A percentile compares a stretch with the other conserved stretches of the same genome.
Conservation (phyloP, 2,888 invertebrate species). For the Mactromeris polynyma region DNA sequence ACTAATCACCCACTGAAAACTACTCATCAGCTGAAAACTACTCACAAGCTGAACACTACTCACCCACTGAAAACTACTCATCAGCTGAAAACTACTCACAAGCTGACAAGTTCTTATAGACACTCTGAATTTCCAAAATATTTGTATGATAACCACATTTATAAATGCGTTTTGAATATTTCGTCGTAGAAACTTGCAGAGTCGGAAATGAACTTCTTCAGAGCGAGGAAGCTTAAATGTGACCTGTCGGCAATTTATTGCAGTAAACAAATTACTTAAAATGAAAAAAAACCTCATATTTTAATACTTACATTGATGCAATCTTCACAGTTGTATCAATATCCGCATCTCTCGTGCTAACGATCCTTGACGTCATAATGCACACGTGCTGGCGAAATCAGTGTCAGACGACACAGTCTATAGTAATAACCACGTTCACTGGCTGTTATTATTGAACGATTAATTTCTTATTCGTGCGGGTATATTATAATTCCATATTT, state of each 20-base stretch:
- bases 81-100: background rate
- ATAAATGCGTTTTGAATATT: too few species aligned
- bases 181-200: too few species aligned
- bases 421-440: background rate
- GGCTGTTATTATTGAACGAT: background rate
- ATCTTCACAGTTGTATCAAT: background rate
- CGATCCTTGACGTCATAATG: background rate
- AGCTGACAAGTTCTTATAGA: too few species aligned
- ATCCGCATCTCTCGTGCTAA: background rate
- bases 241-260: too few species aligned
- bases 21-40: background rate
- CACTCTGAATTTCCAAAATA: too few species aligned
- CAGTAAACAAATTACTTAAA: too few species aligned
- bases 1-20: background rate
- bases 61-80: background rate
- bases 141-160: too few species aligned
- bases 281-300: too few species aligned
- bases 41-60: background rate
- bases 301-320: background rate
- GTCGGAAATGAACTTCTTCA: too few species aligned
- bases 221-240: too few species aligned
- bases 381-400: background rate
- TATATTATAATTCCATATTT: background rate
- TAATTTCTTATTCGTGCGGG: background rate
- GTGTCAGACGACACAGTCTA: background rate